phyloP scores from a whole-genome alignment of 2,797 vertebrate genomes.

The Propithecus perrieri region DNA sequence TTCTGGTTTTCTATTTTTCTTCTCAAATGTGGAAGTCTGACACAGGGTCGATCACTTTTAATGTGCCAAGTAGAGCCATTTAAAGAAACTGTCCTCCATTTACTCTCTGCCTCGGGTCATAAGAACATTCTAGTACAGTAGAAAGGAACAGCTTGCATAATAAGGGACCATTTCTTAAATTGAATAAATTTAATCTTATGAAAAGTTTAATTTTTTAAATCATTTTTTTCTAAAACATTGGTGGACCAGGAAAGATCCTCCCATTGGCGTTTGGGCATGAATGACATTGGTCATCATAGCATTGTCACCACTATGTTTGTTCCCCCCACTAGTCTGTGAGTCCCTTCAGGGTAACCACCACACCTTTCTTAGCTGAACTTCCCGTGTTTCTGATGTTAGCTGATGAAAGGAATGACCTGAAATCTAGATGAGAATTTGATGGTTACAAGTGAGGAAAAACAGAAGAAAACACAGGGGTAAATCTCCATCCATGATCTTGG shows the following conservation, averaged over 20 bases:
- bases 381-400: neutral
- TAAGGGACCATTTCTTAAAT: neutral
- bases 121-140: neutral
- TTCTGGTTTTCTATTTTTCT: neutral
- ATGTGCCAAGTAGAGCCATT: neutral
- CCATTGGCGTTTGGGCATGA: neutral
- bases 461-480: neutral
- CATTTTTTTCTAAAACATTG: neutral
- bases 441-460: neutral
- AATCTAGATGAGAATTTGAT: neutral
- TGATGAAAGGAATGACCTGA: neutral
- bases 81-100: neutral
- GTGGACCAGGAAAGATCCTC: neutral
- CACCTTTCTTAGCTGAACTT: neutral
- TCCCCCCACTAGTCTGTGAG: neutral
- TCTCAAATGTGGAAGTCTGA: neutral
- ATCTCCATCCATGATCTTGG: neutral
- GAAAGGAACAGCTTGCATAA: neutral
- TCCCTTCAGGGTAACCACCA: neutral
- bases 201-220: neutral
- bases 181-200: neutral
- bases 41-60: neutral
- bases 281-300: rapidly evolving
- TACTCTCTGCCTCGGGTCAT: neutral
- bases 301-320: neutral